phyloP scores from a whole-genome alignment of 2,888 invertebrate genomes.

The Athalia cordata region DNA sequence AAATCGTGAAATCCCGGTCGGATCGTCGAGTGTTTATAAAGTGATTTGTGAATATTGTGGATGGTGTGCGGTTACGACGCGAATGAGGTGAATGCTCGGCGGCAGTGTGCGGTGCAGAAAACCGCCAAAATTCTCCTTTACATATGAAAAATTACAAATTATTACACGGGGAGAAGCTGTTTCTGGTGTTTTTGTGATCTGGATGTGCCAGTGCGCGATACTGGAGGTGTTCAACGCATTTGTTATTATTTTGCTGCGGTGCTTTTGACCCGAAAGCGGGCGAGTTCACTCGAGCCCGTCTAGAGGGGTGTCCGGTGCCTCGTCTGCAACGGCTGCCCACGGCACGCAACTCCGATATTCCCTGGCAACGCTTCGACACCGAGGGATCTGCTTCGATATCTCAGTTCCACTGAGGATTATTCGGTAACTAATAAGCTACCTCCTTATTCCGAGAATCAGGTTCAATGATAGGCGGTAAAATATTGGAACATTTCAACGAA shows the following conservation, averaged over 20 bases:
- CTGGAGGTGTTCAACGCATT: conserved; percentile 53
- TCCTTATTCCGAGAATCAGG: neutral
- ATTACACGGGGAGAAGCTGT: conserved; percentile 48
- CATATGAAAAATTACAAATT: conserved; percentile 50
- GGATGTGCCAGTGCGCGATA: conserved; percentile 48
- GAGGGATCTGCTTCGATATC: conserved; percentile 8
- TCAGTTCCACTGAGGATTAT: conserved; percentile 15
- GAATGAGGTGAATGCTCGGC: conserved; percentile 69
- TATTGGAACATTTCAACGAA: conserved; percentile 46
- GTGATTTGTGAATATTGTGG: conserved; percentile 41
- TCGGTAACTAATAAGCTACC: conserved; percentile 37
- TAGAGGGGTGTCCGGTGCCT: conserved; percentile 66
- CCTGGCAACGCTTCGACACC: conserved; percentile 40
- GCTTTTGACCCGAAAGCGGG: conserved; percentile 71
- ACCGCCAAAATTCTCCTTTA: conserved; percentile 67
- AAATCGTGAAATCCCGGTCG: conserved; percentile 27
- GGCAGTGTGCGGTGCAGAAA: conserved; percentile 63
- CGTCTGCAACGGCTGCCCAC: conserved; percentile 47
- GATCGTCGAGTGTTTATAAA: conserved; percentile 34
- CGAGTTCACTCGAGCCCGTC: conserved; percentile 69
- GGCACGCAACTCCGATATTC: conserved; percentile 46
- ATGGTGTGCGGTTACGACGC: conserved; percentile 55
- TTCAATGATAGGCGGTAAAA: conserved; percentile 1
- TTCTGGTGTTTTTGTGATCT: conserved; percentile 51
- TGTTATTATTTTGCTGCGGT: conserved; percentile 72